Conservation (phyloP, 2,888 invertebrate genomes). For the Cecidostiba fungosa region DNA sequence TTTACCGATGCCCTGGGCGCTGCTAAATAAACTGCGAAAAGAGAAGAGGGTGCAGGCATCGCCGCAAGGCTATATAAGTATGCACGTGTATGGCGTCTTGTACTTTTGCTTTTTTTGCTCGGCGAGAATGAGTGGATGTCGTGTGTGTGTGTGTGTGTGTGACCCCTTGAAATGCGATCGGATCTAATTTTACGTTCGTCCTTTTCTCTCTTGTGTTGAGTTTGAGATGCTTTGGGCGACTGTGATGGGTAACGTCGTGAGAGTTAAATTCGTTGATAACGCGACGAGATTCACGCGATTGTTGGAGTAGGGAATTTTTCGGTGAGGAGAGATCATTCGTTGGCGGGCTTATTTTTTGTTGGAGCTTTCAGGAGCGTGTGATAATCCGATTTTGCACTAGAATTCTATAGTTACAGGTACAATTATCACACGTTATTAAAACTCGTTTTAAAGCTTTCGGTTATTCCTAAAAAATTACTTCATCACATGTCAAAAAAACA, state of each 20-base stretch:
- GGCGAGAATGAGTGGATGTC: not conserved
- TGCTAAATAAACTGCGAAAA: constrained; percentile 78
- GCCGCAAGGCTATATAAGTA: constrained; percentile 31
- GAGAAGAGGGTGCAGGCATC: constrained; percentile 17
- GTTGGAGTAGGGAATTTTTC: constrained; percentile 35
- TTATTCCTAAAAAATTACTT: no score
- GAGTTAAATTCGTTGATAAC: constrained; percentile 40
- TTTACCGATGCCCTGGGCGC: constrained; percentile 80
- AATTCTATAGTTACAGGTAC: not conserved
- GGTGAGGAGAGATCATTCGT: constrained; percentile 34
- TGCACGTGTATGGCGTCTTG: not conserved
- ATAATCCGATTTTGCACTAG: not conserved
- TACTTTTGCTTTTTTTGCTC: not conserved
- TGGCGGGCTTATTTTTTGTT: not conserved
- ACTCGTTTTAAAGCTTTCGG: no score
- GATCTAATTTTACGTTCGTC: constrained; percentile 48
- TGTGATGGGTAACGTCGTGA: constrained; percentile 26
- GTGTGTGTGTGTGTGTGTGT: not conserved
- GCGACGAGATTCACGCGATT: constrained; percentile 41
- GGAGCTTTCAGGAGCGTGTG: not conserved
- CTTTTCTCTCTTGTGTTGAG: not conserved
- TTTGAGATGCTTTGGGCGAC: not conserved
- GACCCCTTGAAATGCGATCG: constrained; percentile 51
- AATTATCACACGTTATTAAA: no score
- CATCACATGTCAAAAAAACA: no score